phyloP scores from a whole-genome alignment of 2,797 vertebrate genomes.

The Channallabes apus region DNA sequence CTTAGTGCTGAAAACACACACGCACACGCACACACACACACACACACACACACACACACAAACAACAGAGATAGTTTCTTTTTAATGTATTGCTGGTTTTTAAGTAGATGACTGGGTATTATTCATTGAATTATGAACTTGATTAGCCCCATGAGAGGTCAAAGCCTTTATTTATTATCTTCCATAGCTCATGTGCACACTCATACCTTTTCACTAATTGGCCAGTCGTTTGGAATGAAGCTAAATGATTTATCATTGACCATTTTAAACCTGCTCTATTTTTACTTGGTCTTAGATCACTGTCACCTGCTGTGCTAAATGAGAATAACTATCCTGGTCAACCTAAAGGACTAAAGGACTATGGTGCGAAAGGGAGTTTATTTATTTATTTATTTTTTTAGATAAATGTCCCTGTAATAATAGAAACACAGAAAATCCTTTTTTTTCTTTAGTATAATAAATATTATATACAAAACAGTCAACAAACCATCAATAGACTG shows the following conservation, averaged over 20 bases:
- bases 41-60: not conserved
- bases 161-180: constrained; percentile 43
- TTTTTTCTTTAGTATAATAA: not conserved
- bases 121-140: constrained; percentile 37
- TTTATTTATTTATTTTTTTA: not conserved
- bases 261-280: constrained; percentile 44
- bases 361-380: not conserved
- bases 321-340: constrained; percentile 23
- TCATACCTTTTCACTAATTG: constrained; percentile 47
- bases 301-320: constrained; percentile 33
- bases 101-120: constrained; percentile 19
- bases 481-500: not conserved
- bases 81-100: constrained; percentile 9
- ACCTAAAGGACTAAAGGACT: constrained; percentile 17
- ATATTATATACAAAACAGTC: not conserved
- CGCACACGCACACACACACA: too few relatives aligned
- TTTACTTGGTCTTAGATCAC: constrained; percentile 44
- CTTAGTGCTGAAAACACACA: constrained; percentile 11
- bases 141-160: constrained; percentile 36
- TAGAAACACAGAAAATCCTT: not conserved
- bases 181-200: constrained; percentile 32
- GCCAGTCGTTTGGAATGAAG: constrained; percentile 34
- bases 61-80: not conserved
- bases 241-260: constrained; percentile 44
- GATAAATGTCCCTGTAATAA: constrained; percentile 6